Conservation (phyloP, 2,797 vertebrate species). For the Saguinus oedipus region DNA sequence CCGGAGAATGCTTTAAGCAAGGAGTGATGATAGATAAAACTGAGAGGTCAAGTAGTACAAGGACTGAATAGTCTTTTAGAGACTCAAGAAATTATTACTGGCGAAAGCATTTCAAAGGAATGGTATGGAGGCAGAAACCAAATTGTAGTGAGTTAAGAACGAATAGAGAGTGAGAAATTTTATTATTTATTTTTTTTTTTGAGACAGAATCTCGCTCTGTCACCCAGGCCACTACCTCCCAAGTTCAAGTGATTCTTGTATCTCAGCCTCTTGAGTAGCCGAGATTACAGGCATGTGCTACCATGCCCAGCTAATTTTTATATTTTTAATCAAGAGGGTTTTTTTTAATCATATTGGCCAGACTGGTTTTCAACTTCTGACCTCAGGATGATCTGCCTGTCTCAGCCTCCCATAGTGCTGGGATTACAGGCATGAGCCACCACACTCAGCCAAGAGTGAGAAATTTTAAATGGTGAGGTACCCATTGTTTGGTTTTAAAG, state of each 20-base stretch:
- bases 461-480: conserved; percentile 22
- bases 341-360: not conserved
- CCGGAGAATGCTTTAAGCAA: not conserved
- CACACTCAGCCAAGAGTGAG: not conserved
- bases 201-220: not conserved
- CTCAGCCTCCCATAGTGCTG: not conserved
- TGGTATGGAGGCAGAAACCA: not conserved
- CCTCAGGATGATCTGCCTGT: not conserved
- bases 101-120: conserved; percentile 20
- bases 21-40: not conserved
- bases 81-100: not conserved
- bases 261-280: not conserved
- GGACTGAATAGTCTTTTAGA: not conserved
- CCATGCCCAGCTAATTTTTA: not conserved
- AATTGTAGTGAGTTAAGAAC: not conserved
- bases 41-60: not conserved
- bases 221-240: not conserved
- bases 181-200: not conserved
- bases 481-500: not conserved
- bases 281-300: not conserved
- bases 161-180: not conserved
- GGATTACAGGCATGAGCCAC: not conserved
- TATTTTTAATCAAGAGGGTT: not conserved
- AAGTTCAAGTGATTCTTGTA: not conserved
- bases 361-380: not conserved